A percentile compares a stretch with the other conserved stretches of the same genome.
Evolutionary conservation across 2,797 vertebrate species (phyloP).

Genomic region (Helicolenus hilgendorfi): DNA sequence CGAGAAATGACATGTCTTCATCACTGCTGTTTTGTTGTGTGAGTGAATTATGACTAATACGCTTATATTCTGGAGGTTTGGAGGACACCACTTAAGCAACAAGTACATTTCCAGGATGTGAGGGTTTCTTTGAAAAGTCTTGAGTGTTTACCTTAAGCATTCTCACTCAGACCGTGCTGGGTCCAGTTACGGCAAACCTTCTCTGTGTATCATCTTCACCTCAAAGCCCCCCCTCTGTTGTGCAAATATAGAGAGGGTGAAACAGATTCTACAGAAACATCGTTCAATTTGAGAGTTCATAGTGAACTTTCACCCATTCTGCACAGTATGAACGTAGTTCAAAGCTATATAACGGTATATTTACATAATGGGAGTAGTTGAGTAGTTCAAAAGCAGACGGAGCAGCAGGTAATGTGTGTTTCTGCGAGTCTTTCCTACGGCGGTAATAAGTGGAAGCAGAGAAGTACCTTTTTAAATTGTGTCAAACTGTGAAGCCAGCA

Average conservation of each 20-base stretch:
- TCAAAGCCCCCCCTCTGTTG: background rate
- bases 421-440: background rate
- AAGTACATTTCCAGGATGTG: background rate
- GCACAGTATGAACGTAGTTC: background rate
- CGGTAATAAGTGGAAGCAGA: background rate
- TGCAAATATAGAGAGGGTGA: constrained; percentile 5
- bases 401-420: background rate
- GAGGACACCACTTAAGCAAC: background rate
- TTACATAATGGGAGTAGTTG: constrained; percentile 46
- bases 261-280: background rate
- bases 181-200: constrained; percentile 23
- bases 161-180: constrained; percentile 18
- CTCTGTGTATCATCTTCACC: constrained; percentile 11
- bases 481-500: background rate
- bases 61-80: background rate
- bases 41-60: constrained; percentile 24
- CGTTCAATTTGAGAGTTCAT: background rate
- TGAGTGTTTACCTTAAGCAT: background rate
- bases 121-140: background rate
- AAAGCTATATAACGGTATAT: background rate
- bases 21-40: background rate
- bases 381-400: background rate
- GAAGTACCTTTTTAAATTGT: background rate
- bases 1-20: constrained; percentile 27
- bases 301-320: background rate